Percentiles rank a stretch among this genome's conserved stretches.
Conservation (phyloP, 2,888 invertebrate genomes). For the Chrysolina americana region DNA sequence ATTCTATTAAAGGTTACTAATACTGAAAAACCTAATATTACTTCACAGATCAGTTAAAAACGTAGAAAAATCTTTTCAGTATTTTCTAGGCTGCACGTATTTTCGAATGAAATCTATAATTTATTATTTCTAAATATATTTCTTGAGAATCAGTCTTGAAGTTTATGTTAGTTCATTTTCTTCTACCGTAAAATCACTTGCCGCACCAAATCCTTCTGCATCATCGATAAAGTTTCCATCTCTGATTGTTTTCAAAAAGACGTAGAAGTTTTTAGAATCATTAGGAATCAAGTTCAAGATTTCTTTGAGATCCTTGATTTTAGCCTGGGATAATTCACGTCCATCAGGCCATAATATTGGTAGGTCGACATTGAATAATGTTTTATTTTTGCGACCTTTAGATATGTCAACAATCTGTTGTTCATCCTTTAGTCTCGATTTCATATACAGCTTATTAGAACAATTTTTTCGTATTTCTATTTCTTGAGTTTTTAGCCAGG, state of each 20-base stretch:
- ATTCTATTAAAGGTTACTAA: not conserved
- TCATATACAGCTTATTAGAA: conserved; percentile 23
- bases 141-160: not conserved
- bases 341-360: conserved; percentile 13
- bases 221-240: conserved; percentile 27
- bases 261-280: conserved; percentile 31
- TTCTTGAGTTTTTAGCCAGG: conserved; percentile 41
- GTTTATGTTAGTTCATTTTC: not conserved
- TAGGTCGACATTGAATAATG: not conserved
- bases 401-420: not conserved
- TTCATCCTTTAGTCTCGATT: not conserved
- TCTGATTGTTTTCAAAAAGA: conserved; percentile 25
- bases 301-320: conserved; percentile 24
- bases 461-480: conserved; percentile 40
- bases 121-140: not conserved
- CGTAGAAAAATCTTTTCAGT: not conserved
- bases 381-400: conserved; percentile 5
- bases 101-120: not conserved
- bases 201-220: conserved; percentile 27
- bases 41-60: not conserved
- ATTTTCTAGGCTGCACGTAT: not conserved
- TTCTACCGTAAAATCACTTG: conserved; percentile 33
- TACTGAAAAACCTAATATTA: not conserved
- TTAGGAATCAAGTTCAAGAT: conserved; percentile 20
- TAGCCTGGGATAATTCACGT: conserved; percentile 11